phyloP scores from a whole-genome alignment of 2,888 invertebrate genomes.

The Agrotis exclamationis region DNA sequence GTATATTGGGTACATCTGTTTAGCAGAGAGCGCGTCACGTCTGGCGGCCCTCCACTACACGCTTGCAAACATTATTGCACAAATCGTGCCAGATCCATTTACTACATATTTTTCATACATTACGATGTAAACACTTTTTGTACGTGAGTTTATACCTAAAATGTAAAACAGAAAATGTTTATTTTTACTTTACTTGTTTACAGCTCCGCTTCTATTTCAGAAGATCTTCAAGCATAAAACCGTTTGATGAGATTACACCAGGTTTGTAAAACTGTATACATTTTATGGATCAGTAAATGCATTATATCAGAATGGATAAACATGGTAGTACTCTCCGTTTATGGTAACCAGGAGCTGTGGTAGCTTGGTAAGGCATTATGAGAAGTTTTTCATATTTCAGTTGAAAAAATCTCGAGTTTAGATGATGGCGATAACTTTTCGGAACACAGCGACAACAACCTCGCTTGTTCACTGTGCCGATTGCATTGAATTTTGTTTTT shows the following conservation, averaged over 20 bases:
- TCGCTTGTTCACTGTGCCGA: neutral
- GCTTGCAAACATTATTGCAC: constrained; percentile 62
- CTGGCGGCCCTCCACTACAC: constrained; percentile 55
- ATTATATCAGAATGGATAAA: constrained; percentile 6
- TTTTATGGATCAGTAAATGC: constrained; percentile 14
- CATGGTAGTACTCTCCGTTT: neutral
- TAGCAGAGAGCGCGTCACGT: constrained; percentile 51
- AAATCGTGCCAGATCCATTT: constrained; percentile 63
- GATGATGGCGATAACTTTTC: neutral
- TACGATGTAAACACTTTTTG: constrained; percentile 52
- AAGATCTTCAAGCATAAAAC: constrained; percentile 26
- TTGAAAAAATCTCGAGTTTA: neutral
- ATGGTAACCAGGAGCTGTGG: constrained; percentile 1
- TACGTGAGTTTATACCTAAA: constrained; percentile 44
- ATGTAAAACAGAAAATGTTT: constrained; percentile 40
- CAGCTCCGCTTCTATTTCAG: constrained; percentile 48
- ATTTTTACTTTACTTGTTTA: constrained; percentile 56
- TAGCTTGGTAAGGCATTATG: neutral
- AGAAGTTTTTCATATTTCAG: neutral
- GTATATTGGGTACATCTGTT: constrained; percentile 51
- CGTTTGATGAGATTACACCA: constrained; percentile 35
- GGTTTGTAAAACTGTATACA: constrained; percentile 26
- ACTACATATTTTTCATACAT: constrained; percentile 58
- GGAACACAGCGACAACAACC: neutral
- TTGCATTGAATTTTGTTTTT: neutral